Evolutionary conservation across 2,888 invertebrate species (phyloP).

Genomic region (Platerodrilus igneus): DNA sequence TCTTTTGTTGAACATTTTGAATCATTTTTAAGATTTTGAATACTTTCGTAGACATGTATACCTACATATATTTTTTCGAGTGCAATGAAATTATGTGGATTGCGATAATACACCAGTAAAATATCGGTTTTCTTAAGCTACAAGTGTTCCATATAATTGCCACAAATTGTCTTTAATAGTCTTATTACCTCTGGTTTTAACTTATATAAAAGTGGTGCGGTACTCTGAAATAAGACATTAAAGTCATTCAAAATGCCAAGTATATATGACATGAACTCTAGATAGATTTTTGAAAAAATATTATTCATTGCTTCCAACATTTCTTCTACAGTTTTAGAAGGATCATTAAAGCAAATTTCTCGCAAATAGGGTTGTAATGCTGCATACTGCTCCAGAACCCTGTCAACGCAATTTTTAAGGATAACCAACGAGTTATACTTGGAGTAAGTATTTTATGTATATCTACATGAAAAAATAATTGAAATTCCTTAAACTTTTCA

Average conservation of each 20-base stretch:
- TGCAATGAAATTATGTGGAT: too few species aligned
- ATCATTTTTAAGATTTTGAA: too few species aligned
- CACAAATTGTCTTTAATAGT: constrained; percentile 13
- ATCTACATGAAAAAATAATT: constrained; percentile 20
- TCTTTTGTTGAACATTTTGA: too few species aligned
- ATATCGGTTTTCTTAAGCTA: too few species aligned
- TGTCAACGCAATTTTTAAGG: constrained; percentile 33
- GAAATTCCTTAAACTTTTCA: constrained; percentile 21
- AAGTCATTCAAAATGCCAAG: constrained; percentile 15
- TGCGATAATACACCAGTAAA: too few species aligned
- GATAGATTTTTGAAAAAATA: constrained; percentile 20
- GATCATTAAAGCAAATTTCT: constrained; percentile 17
- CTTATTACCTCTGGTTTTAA: constrained; percentile 14
- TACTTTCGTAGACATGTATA: too few species aligned
- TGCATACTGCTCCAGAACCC: constrained; percentile 33
- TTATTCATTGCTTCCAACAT: constrained; percentile 17
- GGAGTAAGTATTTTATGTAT: constrained; percentile 13
- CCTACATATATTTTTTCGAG: too few species aligned
- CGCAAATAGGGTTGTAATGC: constrained; percentile 27
- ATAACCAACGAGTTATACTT: constrained; percentile 18
- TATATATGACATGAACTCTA: constrained; percentile 21
- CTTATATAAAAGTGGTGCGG: constrained; percentile 16
- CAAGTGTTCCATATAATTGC: constrained; percentile 14
- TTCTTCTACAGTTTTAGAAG: constrained; percentile 13
- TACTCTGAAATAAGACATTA: constrained; percentile 20